Conservation (phyloP, 2,113 vertebrate species). For the Chionodraco myersi region DNA sequence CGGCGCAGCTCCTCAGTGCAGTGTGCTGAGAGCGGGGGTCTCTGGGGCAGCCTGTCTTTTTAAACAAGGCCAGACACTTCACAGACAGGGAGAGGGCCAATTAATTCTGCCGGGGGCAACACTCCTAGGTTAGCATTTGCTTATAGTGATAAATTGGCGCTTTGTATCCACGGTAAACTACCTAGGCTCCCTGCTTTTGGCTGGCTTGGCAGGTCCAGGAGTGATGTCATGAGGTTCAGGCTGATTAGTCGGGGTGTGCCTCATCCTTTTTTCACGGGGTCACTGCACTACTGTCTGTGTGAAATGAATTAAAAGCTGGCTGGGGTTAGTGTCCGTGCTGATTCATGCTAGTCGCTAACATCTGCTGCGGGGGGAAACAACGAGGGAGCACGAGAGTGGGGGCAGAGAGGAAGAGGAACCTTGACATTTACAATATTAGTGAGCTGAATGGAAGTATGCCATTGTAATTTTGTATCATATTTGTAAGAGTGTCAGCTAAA, state of each 20-base stretch:
- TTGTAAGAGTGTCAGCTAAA: neutral
- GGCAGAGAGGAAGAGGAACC: constrained; percentile 21
- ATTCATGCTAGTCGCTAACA: constrained; percentile 58
- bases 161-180: constrained; percentile 82
- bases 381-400: constrained; percentile 3
- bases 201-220: constrained; percentile 69
- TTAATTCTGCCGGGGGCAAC: constrained; percentile 85
- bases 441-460: neutral
- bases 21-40: constrained; percentile 71
- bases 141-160: constrained; percentile 86
- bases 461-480: neutral
- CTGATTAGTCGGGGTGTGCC: constrained; percentile 79
- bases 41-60: constrained; percentile 83
- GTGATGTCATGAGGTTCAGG: constrained; percentile 77
- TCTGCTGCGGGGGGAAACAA: constrained; percentile 53
- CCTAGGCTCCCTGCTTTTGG: constrained; percentile 70
- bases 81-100: constrained; percentile 84
- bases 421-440: neutral
- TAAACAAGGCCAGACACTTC: constrained; percentile 86
- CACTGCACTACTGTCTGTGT: constrained; percentile 73
- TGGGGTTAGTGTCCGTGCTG: constrained; percentile 66
- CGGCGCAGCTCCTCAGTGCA: constrained; percentile 47
- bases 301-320: constrained; percentile 84
- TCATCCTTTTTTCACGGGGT: constrained; percentile 78
- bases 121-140: constrained; percentile 86